Base-by-base conservation (phyloP, 2,888 invertebrate species). In the Myopa tessellatipennis region DNA sequence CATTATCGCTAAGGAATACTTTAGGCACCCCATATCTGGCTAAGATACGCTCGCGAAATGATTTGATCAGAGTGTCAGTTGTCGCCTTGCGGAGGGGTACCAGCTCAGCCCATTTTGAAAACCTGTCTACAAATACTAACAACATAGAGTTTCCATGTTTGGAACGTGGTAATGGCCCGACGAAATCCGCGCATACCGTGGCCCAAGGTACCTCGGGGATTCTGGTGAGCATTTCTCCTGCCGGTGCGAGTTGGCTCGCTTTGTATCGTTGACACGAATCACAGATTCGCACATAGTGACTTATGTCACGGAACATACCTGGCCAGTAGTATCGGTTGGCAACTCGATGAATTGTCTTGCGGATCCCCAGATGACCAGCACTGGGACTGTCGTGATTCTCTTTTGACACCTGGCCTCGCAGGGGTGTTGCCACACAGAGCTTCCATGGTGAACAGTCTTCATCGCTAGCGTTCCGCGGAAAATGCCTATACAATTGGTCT, bases 281-380 rank as follows among this genome's bases (percentile, higher is more conserved):
- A 52, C 76, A 76, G 18, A 4, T 34, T 12, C 65, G n/a, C 4
- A 76, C 65, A 38, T 52, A 76, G 14, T 34, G 45, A 10, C 40
- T 26, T 0, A 71, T 63, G 36, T 76, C 71, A 1, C 61, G 4
- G 34, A 74, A 61, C 69, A 77, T 74, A 4, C 74, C 77, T 7
- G 77, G 73, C 74, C 78, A 78, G 36, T 78, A 71, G n/a, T 78
- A 74, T 1, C 45, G 50, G n/a, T 71, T 70, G 16, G 38, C 18
- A 4, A 74, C n/a, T 6, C 77, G 45, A 1, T 14, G 12, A 4
- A 63, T 34, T 1, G 74, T 78, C 16, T 74, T 74, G 7, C 74
- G 16, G n/a, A 75, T 71, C 1, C 78, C 78, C 40, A 74, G 38
- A 16, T 78, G 73, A 2, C 69, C 74, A 10, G 69, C 63, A 34